These are phyloP conservation scores for Apostichopus leukothele DNA, from an alignment of 53 echinoderm and acorn worm species.

Conservation along the genomic window DNA sequence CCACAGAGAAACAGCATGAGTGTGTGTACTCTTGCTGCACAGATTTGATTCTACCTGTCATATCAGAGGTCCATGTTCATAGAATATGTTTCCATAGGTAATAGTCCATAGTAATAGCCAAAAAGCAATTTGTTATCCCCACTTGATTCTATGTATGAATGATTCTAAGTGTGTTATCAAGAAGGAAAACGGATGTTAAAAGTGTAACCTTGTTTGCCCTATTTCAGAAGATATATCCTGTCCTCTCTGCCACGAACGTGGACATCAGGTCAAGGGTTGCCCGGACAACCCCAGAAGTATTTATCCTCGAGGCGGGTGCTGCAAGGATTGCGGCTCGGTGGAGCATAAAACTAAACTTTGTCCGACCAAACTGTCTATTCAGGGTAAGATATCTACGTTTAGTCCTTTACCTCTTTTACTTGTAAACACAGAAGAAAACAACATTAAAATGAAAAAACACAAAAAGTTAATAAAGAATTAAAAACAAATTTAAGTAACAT, in stretches of 20 bases:
- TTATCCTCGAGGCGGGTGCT: slow-evolving; percentile 90
- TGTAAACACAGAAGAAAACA: too few relatives aligned
- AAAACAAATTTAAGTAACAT: too few relatives aligned
- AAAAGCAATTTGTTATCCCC: background rate
- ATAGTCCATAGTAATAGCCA: too few relatives aligned
- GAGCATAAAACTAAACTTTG: slow-evolving; percentile 84
- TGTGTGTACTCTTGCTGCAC: too few relatives aligned
- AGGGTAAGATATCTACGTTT: slow-evolving; percentile 54
- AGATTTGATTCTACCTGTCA: too few relatives aligned
- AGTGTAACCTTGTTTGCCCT: background rate
- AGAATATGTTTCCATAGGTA: too few relatives aligned
- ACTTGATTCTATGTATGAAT: background rate
- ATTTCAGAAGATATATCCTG: slow-evolving; percentile 29
- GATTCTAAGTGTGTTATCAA: background rate
- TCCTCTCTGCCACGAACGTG: slow-evolving; percentile 84
- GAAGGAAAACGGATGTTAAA: background rate
- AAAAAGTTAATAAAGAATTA: too few relatives aligned
- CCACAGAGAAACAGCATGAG: too few relatives aligned
- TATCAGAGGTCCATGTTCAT: too few relatives aligned
- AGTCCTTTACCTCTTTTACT: too few relatives aligned
- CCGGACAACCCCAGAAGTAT: slow-evolving; percentile 93
- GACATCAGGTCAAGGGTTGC: slow-evolving; percentile 77
- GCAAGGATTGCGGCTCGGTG: slow-evolving; percentile 89
- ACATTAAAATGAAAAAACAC: too few relatives aligned
- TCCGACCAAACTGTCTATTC: slow-evolving; percentile 47